Evolutionary conservation across 2,888 invertebrate species (phyloP), one percentile per base, ranked within the genome.

Genomic region (Drosophila parthenogenetica): DNA sequence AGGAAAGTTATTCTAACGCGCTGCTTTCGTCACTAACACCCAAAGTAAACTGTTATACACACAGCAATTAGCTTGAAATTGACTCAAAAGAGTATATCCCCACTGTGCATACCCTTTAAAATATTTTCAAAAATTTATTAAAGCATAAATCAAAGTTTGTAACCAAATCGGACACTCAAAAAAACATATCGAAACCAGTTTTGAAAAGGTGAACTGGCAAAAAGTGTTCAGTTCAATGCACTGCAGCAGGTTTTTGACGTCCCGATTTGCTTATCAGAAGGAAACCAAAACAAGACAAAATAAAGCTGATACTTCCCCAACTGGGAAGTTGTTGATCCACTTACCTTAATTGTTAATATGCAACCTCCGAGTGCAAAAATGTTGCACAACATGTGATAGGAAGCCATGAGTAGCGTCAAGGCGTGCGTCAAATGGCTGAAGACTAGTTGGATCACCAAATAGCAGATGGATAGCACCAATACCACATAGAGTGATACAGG

Each of bases 381-480:
- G 90, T 98, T 97, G 92, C 98, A 98, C 55, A 99, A 94, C 94
- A 98, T 97, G 93, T 98, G 98, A 93, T 98, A 98, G 10, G 98
- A 96, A 91, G 98, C 97, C 80, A 98, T 96, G 50, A 98, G 95
- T 11, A 98, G 94, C 0, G 98, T 98, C 53, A 98, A 94, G 0
- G 98, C 97, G 92, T 98, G 97, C 2, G 98, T 97, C 82, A 97
- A 93, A 92, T 98, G 97, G 69, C 98, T 97, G 8, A 97, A 95
- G 77, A 96, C 94, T 82, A 98, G 93, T 90, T 98, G 96, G 3
- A 96, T 95, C 76, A 96, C 92, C 93, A 98, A 98, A 86, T 96
- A 96, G 53, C 94, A 93, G 22, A 94, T 92, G 2, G 97, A 96
- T 83, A 97, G 93, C 77, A 94, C 93, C 77, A 97, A 93, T 60